Evolutionary conservation across 2,797 vertebrate species (phyloP).

Genomic region (Macroramphosus scolopax): DNA sequence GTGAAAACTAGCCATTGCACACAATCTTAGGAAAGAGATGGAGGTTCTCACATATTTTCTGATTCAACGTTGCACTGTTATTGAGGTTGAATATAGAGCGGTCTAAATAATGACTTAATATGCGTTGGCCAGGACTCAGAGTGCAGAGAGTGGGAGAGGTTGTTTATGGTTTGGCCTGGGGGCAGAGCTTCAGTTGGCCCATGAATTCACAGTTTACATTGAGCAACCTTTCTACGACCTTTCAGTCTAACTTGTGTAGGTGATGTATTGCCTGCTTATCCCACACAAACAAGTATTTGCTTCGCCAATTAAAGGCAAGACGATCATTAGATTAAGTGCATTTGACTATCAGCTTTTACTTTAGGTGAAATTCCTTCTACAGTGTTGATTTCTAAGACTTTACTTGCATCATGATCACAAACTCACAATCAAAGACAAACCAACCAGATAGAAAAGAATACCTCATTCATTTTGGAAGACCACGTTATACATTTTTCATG

Average conservation of each 20-base stretch:
- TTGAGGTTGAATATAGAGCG: not conserved
- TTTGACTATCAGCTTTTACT: no score
- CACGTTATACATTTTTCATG: no score
- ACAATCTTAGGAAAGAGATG: constrained; percentile 1
- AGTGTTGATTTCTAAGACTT: no score
- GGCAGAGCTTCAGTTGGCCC: constrained; percentile 3
- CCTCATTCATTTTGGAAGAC: not conserved
- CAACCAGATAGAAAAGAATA: not conserved
- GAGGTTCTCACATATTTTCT: not conserved
- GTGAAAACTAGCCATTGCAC: no score
- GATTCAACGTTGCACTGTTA: constrained; percentile 4
- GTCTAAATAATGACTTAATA: constrained; percentile 6
- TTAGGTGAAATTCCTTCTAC: no score
- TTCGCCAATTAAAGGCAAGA: constrained; percentile 1
- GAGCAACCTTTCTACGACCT: constrained; percentile 20
- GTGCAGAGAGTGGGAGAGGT: not conserved
- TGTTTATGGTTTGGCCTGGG: not conserved
- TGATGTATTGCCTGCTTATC: constrained; percentile 36
- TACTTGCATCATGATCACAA: no score
- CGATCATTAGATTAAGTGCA: no score
- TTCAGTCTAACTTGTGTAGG: constrained; percentile 26
- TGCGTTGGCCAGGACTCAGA: not conserved
- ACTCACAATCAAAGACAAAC: no score
- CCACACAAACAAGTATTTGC: constrained; percentile 37
- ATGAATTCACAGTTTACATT: not conserved